A percentile compares a stretch with the other conserved stretches of the same genome.
Conservation (phyloP, 2,888 invertebrate genomes). For the Limnephilus lunatus region DNA sequence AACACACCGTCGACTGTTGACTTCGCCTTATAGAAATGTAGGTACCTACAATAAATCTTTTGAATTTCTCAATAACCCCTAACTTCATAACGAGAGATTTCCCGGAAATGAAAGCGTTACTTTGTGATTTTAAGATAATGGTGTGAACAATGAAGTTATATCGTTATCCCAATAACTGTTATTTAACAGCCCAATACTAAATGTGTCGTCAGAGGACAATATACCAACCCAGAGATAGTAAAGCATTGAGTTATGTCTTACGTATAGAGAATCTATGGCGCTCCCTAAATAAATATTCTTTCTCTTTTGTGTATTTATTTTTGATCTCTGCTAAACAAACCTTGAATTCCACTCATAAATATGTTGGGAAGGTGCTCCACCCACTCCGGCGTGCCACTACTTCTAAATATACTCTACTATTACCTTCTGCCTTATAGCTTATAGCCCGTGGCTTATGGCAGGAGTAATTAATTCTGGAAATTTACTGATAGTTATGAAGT, state of each 20-base stretch:
- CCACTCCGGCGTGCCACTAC: background rate
- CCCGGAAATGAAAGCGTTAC: background rate
- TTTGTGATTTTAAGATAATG: background rate
- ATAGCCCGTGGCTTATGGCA: background rate
- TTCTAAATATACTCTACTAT: background rate
- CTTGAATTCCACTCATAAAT: slow-evolving; percentile 38
- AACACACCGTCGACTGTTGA: too few species aligned
- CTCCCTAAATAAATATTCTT: slow-evolving; percentile 26
- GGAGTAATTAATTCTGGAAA: background rate
- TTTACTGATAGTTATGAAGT: background rate
- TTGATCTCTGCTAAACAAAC: slow-evolving; percentile 37
- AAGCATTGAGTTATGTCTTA: slow-evolving; percentile 17
- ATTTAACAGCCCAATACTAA: slow-evolving; percentile 12
- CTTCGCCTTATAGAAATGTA: too few species aligned
- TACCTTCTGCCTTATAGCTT: background rate
- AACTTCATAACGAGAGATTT: background rate
- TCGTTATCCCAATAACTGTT: background rate
- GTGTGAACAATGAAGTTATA: background rate
- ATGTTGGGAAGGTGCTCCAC: background rate
- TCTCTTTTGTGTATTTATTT: slow-evolving; percentile 42
- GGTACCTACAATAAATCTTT: too few species aligned
- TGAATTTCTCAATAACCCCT: background rate
- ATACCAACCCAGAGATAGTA: slow-evolving; percentile 35
- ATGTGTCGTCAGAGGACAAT: slow-evolving; percentile 36
- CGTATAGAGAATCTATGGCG: background rate